Percentiles rank a stretch among this genome's conserved stretches.
Evolutionary conservation across 2,888 invertebrate species (phyloP).

Genomic region (Strigamia transsilvanica): DNA sequence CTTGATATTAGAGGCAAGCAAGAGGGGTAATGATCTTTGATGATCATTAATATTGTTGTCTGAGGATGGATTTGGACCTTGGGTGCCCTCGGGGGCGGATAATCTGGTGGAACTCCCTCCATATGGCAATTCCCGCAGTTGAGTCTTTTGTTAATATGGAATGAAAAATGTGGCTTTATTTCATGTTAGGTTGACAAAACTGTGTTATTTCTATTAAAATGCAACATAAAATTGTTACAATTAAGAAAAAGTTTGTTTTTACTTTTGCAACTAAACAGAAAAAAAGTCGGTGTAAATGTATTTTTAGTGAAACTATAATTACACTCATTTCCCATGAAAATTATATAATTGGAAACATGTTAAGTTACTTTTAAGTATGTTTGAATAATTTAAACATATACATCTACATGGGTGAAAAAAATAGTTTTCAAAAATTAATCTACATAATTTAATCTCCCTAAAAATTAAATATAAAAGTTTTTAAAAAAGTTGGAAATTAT

Average conservation of each 20-base stretch:
- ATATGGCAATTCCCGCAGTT: conserved; percentile 37
- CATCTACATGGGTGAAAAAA: not conserved
- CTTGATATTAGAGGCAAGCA: conserved; percentile 38
- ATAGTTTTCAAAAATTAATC: conserved; percentile 14
- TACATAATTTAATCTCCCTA: conserved; percentile 33
- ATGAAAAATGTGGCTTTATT: conserved; percentile 39
- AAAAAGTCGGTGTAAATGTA: not conserved
- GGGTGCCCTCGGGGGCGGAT: conserved; percentile 43
- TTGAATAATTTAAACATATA: not conserved
- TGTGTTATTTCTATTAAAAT: not conserved
- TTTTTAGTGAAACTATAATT: not conserved
- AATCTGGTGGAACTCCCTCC: conserved; percentile 48
- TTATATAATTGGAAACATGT: not conserved
- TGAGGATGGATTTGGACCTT: conserved; percentile 42
- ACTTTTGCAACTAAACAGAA: not conserved
- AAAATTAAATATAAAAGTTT: conserved; percentile 28
- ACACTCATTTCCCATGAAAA: conserved; percentile 12
- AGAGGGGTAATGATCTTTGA: conserved; percentile 44
- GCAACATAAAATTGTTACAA: not conserved
- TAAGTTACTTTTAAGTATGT: not conserved
- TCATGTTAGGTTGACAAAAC: not conserved
- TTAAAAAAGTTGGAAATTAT: conserved; percentile 11
- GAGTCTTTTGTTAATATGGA: conserved; percentile 14
- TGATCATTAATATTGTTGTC: conserved; percentile 48
- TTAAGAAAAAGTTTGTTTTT: not conserved